phyloP scores from a whole-genome alignment of 2,888 invertebrate genomes.

The Temnothorax unifasciatus region DNA sequence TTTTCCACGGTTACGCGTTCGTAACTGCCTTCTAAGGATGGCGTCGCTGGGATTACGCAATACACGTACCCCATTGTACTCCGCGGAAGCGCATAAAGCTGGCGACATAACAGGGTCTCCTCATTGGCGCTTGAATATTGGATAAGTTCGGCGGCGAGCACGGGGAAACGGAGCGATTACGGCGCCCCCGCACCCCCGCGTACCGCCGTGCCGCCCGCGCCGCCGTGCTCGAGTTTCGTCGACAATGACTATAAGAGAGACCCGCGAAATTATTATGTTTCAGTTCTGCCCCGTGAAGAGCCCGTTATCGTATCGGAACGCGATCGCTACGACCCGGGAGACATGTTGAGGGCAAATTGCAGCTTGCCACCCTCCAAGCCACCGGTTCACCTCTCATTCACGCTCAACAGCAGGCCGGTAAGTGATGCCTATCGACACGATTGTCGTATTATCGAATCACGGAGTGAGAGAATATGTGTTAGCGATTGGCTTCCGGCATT shows the following conservation, averaged over 20 bases:
- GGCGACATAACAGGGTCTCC: constrained; percentile 58
- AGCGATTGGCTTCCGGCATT: constrained; percentile 6
- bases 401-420: constrained; percentile 93
- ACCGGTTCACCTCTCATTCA: constrained; percentile 91
- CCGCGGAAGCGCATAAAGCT: constrained; percentile 57
- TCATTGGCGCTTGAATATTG: constrained; percentile 70
- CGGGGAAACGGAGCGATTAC: constrained; percentile 71
- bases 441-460: constrained; percentile 65
- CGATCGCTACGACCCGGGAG: constrained; percentile 92
- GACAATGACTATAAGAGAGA: constrained; percentile 62
- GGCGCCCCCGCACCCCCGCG: constrained; percentile 33
- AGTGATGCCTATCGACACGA: constrained; percentile 85
- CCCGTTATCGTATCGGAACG: constrained; percentile 91
- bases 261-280: constrained; percentile 85
- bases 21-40: constrained; percentile 48
- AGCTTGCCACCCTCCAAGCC: constrained; percentile 93
- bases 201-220: not conserved
- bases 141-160: constrained; percentile 63
- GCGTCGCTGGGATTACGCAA: constrained; percentile 52
- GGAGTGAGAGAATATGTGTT: not conserved
- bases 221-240: constrained; percentile 9
- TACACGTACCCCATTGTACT: constrained; percentile 64
- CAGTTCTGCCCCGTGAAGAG: constrained; percentile 91
- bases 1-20: constrained; percentile 51
- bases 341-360: constrained; percentile 92